A percentile compares a stretch with the other conserved stretches of the same genome.
Conservation (phyloP, 2,888 invertebrate genomes). For the Argynnis bischoffii region DNA sequence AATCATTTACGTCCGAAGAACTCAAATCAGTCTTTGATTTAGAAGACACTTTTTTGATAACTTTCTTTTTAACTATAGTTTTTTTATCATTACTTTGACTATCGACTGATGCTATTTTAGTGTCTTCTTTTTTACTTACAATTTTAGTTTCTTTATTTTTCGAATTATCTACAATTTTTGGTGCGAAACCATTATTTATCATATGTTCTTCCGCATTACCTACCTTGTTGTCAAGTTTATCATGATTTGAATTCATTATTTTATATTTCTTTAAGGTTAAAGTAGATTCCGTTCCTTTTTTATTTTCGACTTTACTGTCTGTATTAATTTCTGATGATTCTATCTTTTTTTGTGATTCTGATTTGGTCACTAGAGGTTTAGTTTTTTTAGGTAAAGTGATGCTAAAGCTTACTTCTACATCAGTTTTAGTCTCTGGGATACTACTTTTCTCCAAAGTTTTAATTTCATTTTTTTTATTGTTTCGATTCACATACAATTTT, state of each 20-base stretch:
- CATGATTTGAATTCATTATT: constrained; percentile 51
- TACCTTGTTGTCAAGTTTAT: constrained; percentile 48
- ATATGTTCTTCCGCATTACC: constrained; percentile 51
- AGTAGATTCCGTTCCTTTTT: constrained; percentile 47
- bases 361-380: constrained; percentile 49
- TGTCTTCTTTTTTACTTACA: constrained; percentile 55
- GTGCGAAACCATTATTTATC: constrained; percentile 53
- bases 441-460: constrained; percentile 50
- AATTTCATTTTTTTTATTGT: constrained; percentile 54
- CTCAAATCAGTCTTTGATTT: constrained; percentile 72
- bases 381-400: constrained; percentile 70
- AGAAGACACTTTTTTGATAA: constrained; percentile 72
- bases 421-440: constrained; percentile 55
- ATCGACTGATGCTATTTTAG: constrained; percentile 52
- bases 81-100: constrained; percentile 64
- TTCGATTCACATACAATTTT: constrained; percentile 62
- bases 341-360: constrained; percentile 47
- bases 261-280: constrained; percentile 68
- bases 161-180: constrained; percentile 45
- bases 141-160: constrained; percentile 50
- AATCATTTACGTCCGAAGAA: constrained; percentile 56
- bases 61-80: constrained; percentile 72
- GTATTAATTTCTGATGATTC: constrained; percentile 45
- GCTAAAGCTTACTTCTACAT: constrained; percentile 76
- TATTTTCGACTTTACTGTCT: constrained; percentile 41